A percentile compares a stretch with the other conserved stretches of the same genome.
Evolutionary conservation across 1,140 invertebrate genomes (phyloP).

Genomic region (Drosophila insularis): DNA sequence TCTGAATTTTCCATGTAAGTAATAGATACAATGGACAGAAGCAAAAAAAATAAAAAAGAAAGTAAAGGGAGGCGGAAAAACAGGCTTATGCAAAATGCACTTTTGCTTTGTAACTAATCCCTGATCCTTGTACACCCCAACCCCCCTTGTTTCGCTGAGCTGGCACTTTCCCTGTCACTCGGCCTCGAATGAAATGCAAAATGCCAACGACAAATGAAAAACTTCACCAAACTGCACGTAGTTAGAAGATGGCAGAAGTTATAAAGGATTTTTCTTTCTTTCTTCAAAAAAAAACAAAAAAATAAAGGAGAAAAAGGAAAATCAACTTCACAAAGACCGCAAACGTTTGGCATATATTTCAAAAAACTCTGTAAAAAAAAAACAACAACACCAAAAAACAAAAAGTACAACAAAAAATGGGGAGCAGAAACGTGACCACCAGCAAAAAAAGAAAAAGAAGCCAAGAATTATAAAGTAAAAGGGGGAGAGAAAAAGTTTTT

Average conservation of each 20-base stretch:
- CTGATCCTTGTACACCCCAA: slow-evolving; percentile 1
- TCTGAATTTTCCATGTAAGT: background rate
- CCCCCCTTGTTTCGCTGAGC: background rate
- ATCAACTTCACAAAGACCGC: slow-evolving; percentile 26
- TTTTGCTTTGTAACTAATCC: slow-evolving; percentile 60
- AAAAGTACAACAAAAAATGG: background rate
- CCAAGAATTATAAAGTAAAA: slow-evolving; percentile 15
- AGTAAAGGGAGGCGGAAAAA: slow-evolving; percentile 37
- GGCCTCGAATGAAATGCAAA: slow-evolving; percentile 27
- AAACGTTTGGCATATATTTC: slow-evolving; percentile 56
- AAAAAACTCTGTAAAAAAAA: slow-evolving; percentile 4
- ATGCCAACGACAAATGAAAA: slow-evolving; percentile 55
- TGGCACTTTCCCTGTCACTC: background rate
- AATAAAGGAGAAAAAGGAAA: slow-evolving; percentile 30
- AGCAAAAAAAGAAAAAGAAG: slow-evolving; percentile 10
- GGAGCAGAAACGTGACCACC: slow-evolving; percentile 39
- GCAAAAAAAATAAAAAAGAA: slow-evolving; percentile 21
- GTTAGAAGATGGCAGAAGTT: slow-evolving; percentile 47
- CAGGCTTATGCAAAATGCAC: slow-evolving; percentile 77
- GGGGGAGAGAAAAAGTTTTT: slow-evolving; percentile 29
- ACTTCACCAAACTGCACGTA: slow-evolving; percentile 59
- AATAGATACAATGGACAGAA: background rate
- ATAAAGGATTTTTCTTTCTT: background rate
- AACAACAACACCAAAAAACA: slow-evolving; percentile 5
- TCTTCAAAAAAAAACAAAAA: slow-evolving; percentile 14